Base-by-base conservation (phyloP, 2,888 invertebrate genomes). In the Emmelina monodactyla region DNA sequence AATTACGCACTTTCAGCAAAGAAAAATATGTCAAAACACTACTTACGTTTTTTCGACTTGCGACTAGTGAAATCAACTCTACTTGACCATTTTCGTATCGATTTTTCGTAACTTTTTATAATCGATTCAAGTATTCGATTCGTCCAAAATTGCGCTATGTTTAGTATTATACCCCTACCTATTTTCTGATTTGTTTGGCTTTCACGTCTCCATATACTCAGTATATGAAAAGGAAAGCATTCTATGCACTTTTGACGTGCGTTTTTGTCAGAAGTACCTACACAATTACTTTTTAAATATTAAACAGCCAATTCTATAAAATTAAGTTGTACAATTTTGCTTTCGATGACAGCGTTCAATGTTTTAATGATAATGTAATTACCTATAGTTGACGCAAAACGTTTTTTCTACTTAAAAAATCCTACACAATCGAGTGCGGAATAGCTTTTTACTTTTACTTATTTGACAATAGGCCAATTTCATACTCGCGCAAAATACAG, bases 1-100 rank as follows among this genome's bases (percentile, higher is more conserved):
- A 81, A 76, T 79, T 69, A 80, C 81, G 79, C 79, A 80, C 80
- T 80, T 80, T 80, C 80, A 80, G 80, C 80, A 80, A 80, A 79
- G 80, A 81, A 81, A 81, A 81, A 79, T 72, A 80, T 79, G 81
- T 81, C 81, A 81, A 81, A 81, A 81, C 81, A 79, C 81, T 80
- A 81, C 79, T 60, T 75, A 76, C 78, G 66, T 70, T 72, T 70
- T n/a, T 73, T 75, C 76, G 70, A 73, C 76, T 70, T 76, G 80
- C 80, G 73, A 80, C 80, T 81, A 80, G 75, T 73, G 71, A 78
- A 81, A 79, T 80, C 80, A 81, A 81, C 81, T 80, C 81, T 76
- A 81, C 80, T 71, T 67, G 71, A 76, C 78, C 76, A 72, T 79
- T 69, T 62, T 25, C n/a, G n/a, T n/a, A 70, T 70, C 70, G 68